Evolutionary conservation across 2,113 vertebrate species (phyloP).

Genomic region (Azemiops feae): DNA sequence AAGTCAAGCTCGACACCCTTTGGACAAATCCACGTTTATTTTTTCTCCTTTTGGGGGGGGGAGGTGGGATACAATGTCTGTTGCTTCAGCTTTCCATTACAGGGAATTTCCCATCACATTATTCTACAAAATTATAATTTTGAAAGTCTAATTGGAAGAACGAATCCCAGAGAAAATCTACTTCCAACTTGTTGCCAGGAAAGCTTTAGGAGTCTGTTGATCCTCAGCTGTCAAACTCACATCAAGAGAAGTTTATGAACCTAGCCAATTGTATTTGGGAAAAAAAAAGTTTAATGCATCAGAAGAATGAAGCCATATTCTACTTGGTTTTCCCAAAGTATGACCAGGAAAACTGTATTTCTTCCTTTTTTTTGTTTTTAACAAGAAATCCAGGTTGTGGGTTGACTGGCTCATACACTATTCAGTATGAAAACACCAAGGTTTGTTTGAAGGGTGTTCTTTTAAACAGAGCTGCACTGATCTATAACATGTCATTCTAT

Average conservation of each 20-base stretch:
- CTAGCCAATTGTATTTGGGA: not conserved
- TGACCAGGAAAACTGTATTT: not conserved
- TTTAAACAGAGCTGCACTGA: not conserved
- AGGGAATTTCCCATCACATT: not conserved
- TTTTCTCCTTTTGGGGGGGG: too few relatives aligned
- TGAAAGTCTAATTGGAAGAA: not conserved
- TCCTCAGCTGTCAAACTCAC: not conserved
- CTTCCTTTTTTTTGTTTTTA: not conserved
- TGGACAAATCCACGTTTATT: not conserved
- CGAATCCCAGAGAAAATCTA: not conserved
- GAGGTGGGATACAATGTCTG: not conserved
- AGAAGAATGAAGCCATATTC: not conserved
- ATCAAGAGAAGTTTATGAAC: not conserved
- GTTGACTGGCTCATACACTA: constrained; percentile 10
- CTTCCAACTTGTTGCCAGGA: not conserved
- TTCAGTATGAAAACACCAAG: constrained; percentile 3
- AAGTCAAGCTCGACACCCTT: not conserved
- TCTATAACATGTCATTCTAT: not conserved
- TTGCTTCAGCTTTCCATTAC: not conserved
- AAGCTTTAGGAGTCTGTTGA: not conserved
- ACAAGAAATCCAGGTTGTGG: not conserved
- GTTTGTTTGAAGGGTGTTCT: constrained; percentile 13
- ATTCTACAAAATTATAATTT: not conserved
- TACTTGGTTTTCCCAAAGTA: not conserved
- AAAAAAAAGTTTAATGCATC: not conserved